Evolutionary conservation across 2,797 vertebrate genomes (phyloP), one percentile per base, ranked within the genome.

Genomic region (Acipenser ruthenus): DNA sequence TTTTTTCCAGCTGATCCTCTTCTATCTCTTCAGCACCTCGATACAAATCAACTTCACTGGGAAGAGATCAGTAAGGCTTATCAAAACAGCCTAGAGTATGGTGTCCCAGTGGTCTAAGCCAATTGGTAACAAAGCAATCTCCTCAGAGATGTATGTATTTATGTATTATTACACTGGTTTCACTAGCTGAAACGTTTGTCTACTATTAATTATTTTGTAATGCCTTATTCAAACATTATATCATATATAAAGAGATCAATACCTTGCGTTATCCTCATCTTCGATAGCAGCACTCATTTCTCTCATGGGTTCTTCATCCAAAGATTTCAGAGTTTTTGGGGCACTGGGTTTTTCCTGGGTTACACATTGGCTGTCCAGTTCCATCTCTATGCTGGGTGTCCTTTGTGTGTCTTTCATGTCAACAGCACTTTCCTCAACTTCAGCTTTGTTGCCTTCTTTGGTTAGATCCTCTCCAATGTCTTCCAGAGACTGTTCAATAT

Each of bases 31-130:
- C 92, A 9, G 83, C 92, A 49, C 85, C 93, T 77, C 91, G 85
- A 81, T 98, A 97, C 73, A 99, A 79, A 77, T 97, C 94, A 83
- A 94, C 92, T 63, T 91, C 92, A 11, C 93, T 97, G 78, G 66
- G 81, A 65, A 71, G 65, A 68, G 10, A 67, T 1, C 23, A 37
- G 2, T 37, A 37, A 37, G 4, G 2, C 23, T 37, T 37, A 37
- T 37, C 23, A 37, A 37, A 37, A 37, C 4, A 37, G 23, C 23
- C 68, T 23, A 61, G 10, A 62, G 63, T 49, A 49, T n/a, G 49
- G 49, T 49, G 50, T 50, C 11, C 52, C 63, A 64, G 63, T 12
- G 49, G 11, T 10, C 12, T 52, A 50, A 6, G 50, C 6, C n/a
- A 50, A 23, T 15, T 4, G 50, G 23, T 49, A 2, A 15, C 23